A percentile compares a stretch with the other conserved stretches of the same genome.
phyloP scores from a whole-genome alignment of 2,113 vertebrate species.

The Galemys pyrenaicus region DNA sequence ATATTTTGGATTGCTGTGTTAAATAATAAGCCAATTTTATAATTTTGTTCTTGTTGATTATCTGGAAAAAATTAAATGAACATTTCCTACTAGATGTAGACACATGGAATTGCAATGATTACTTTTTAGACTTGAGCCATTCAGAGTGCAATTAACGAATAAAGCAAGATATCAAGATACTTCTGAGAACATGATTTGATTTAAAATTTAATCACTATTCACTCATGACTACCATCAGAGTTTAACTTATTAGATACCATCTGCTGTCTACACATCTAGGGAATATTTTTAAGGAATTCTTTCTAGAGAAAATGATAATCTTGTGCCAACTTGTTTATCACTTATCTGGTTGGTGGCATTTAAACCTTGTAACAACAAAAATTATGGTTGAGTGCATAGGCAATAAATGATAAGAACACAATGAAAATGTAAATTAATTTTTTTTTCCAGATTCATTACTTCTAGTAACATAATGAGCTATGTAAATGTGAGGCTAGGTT shows the following conservation, averaged over 20 bases:
- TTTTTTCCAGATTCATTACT: slow-evolving; percentile 51
- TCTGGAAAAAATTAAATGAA: slow-evolving; percentile 21
- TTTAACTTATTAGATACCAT: slow-evolving; percentile 81
- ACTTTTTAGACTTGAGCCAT: slow-evolving; percentile 70
- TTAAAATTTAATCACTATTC: slow-evolving; percentile 83
- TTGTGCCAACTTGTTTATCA: slow-evolving; percentile 69
- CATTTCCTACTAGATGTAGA: slow-evolving; percentile 49
- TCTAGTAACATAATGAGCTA: slow-evolving; percentile 43
- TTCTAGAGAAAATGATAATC: slow-evolving; percentile 62
- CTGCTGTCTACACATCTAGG: slow-evolving; percentile 79
- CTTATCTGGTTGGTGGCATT: slow-evolving; percentile 69
- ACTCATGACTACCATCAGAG: slow-evolving; percentile 77
- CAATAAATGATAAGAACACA: slow-evolving; percentile 64
- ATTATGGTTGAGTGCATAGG: slow-evolving; percentile 57
- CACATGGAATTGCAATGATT: slow-evolving; percentile 66
- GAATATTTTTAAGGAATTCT: slow-evolving; percentile 73
- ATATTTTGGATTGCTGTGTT: slow-evolving; percentile 8
- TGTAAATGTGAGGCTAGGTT: not conserved
- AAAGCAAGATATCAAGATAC: slow-evolving; percentile 77
- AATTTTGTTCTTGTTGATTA: slow-evolving; percentile 13
- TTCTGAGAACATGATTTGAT: slow-evolving; percentile 81
- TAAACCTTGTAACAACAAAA: slow-evolving; percentile 78
- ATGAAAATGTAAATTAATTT: slow-evolving; percentile 66
- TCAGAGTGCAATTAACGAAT: slow-evolving; percentile 70
- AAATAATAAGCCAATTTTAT: slow-evolving; percentile 27